Percentiles rank a stretch among this genome's conserved stretches.
Evolutionary conservation across 2,113 vertebrate species (phyloP).

Genomic region (Probosciger aterrimus): DNA sequence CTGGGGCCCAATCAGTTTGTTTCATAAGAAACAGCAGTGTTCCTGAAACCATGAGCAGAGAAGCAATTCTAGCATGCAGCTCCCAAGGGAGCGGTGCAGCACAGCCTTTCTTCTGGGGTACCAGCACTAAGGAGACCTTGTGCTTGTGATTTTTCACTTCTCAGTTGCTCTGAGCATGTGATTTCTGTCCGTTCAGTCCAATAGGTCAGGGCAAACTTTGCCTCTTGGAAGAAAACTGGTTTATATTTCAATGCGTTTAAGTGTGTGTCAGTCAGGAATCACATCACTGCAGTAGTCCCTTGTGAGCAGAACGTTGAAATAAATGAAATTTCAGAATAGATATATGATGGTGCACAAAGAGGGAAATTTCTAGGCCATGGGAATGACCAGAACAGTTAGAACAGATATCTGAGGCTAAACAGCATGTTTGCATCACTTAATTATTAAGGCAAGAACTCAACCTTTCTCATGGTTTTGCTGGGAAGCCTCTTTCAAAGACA

Average conservation of each 20-base stretch:
- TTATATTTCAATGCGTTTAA: background rate
- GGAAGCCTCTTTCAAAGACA: background rate
- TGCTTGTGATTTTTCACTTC: background rate
- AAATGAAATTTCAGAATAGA: background rate
- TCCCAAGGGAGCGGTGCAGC: background rate
- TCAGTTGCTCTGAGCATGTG: background rate
- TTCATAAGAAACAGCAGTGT: background rate
- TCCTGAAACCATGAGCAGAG: background rate
- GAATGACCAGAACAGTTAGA: background rate
- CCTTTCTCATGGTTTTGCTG: background rate
- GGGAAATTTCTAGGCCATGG: background rate
- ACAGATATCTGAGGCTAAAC: background rate
- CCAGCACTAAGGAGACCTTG: background rate
- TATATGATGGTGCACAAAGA: fast-evolving
- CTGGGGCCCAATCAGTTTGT: background rate
- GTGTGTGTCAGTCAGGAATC: background rate
- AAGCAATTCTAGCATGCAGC: fast-evolving
- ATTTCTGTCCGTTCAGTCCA: background rate
- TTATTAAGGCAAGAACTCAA: background rate
- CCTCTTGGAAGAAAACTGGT: background rate
- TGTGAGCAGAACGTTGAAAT: background rate
- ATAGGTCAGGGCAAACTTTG: background rate
- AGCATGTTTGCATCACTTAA: background rate
- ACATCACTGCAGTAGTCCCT: background rate
- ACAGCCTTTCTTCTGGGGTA: background rate